These are phyloP conservation scores for Drosophila recens DNA, from an alignment of 2,888 invertebrate genomes.

Conservation along the genomic window DNA sequence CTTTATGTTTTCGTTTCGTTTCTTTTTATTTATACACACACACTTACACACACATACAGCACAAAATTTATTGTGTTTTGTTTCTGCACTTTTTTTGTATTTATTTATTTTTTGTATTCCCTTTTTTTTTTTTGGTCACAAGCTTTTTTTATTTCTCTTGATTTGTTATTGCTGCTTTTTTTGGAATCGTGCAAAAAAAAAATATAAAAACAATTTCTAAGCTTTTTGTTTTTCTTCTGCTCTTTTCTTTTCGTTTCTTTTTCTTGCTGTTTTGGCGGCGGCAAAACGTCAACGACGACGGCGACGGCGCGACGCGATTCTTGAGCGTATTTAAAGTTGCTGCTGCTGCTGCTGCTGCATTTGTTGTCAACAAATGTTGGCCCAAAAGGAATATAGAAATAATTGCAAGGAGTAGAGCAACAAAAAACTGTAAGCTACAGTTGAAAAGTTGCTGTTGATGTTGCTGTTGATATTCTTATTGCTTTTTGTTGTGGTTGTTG, in stretches of 20 bases:
- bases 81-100: conserved; percentile 19
- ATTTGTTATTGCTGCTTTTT: conserved; percentile 3
- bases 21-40: neutral
- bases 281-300: conserved; percentile 70
- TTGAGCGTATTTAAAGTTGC: conserved; percentile 3
- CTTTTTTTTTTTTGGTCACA: conserved; percentile 10
- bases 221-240: conserved; percentile 9
- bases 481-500: conserved; percentile 12
- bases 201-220: conserved; percentile 22
- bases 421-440: conserved; percentile 9
- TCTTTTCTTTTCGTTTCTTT: neutral
- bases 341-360: conserved; percentile 5
- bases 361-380: conserved; percentile 8
- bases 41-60: conserved; percentile 23
- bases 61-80: conserved; percentile 6
- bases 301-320: conserved; percentile 46
- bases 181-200: conserved; percentile 18
- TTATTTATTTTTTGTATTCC: conserved; percentile 13
- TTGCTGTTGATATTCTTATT: conserved; percentile 25
- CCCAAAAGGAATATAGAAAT: neutral
- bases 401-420: neutral
- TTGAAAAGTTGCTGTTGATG: conserved; percentile 28
- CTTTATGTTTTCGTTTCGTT: conserved; percentile 19
- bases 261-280: conserved; percentile 71
- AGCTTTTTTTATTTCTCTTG: conserved; percentile 5